Evolutionary conservation across 1,140 invertebrate genomes (phyloP), one percentile per base, ranked within the genome.

Genomic region (Melipona quadrifasciata): DNA sequence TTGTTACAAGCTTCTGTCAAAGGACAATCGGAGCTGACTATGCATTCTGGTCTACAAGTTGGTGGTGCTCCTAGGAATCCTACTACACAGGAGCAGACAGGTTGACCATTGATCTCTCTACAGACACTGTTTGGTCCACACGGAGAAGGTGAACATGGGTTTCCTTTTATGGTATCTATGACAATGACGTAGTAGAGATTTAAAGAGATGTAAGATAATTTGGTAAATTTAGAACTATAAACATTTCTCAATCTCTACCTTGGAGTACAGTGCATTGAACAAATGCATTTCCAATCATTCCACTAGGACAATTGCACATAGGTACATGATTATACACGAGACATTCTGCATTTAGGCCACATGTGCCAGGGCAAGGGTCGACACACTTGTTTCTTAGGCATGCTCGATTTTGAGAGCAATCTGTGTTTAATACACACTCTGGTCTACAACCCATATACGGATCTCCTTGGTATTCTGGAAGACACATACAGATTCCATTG

Each of bases 261-360:
- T 95, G 94, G 6, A 58, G 1, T 2, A 81, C 34, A 55, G 68
- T 57, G 70, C 89, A 90, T 27, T 78, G 83, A 67, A 90, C 86
- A 88, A 96, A 96, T 24, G 96, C 96, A 95, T 97, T 96, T 89
- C 97, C 97, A 34, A 95, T 95, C 91, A 96, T 97, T 51, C 97
- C 97, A 34, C 95, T 94, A 70, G 96, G 92, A 92, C 97, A 98
- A 76, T 95, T 95, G 91, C 97, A 98, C 86, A 96, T 96, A 24
- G 97, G 96, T 65, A 96, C 95, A 88, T 97, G 97, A 93, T 97
- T 97, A 71, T 96, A 93, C 51, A 97, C 97, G 55, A 95, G 95
- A 92, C 97, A 98, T 88, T 97, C 95, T 3, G 97, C 96, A 93
- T 98, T 97, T 74, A 96, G 91, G 47, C 97, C 97, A 94, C 97